Conservation (phyloP, 1,140 invertebrate genomes). For the Aphelinus atriplicis region DNA sequence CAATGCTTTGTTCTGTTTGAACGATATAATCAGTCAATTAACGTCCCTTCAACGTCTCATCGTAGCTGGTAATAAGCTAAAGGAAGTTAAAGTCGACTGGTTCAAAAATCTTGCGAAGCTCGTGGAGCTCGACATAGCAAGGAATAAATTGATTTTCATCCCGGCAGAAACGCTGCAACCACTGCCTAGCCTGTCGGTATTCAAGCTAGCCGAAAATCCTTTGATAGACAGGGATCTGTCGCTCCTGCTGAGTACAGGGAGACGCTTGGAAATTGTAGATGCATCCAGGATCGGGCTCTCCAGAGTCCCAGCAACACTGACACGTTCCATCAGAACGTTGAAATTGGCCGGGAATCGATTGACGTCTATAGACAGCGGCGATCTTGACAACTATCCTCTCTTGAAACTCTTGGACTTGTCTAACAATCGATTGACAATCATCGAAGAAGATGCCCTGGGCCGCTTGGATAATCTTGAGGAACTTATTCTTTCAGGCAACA, state of each 20-base stretch:
- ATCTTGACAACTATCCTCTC: conserved; percentile 88
- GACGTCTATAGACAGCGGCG: conserved; percentile 79
- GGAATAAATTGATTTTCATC: conserved; percentile 76
- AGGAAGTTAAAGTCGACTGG: conserved; percentile 66
- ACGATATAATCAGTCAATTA: conserved; percentile 68
- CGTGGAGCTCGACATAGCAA: conserved; percentile 82
- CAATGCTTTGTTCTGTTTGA: conserved; percentile 72
- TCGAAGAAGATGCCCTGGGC: conserved; percentile 89
- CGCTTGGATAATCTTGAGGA: conserved; percentile 81
- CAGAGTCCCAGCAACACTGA: conserved; percentile 83
- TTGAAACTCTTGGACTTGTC: conserved; percentile 84
- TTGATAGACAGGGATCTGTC: conserved; percentile 71
- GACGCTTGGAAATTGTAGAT: conserved; percentile 81
- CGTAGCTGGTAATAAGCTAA: conserved; percentile 76
- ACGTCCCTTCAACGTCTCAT: conserved; percentile 75
- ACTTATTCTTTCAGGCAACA: conserved; percentile 83
- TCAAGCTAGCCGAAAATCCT: conserved; percentile 80
- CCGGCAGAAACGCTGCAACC: conserved; percentile 78
- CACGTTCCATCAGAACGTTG: conserved; percentile 83
- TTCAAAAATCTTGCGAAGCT: conserved; percentile 75
- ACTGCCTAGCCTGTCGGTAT: conserved; percentile 78
- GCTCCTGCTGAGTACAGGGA: conserved; percentile 75
- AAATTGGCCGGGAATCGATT: conserved; percentile 82
- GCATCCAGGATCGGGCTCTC: conserved; percentile 82
- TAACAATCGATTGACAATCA: conserved; percentile 76